Evolutionary conservation across 2,797 vertebrate species (phyloP).

Genomic region (Cuculus canorus): DNA sequence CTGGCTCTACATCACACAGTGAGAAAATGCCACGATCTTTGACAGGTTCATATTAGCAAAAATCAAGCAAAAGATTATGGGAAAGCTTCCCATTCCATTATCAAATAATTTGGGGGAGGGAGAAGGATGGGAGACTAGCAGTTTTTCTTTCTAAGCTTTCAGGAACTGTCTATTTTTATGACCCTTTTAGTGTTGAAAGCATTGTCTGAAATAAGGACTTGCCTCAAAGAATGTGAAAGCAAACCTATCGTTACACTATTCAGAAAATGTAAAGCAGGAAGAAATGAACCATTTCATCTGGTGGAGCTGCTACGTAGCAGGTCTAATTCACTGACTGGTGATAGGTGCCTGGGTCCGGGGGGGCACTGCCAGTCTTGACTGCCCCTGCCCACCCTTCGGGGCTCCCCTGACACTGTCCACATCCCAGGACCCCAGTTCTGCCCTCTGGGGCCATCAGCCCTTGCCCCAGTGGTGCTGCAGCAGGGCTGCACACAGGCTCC

Average conservation of each 20-base stretch:
- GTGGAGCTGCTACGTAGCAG: not conserved
- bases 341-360: not conserved
- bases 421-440: not conserved
- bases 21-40: conserved; percentile 50
- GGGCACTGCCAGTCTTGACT: not conserved
- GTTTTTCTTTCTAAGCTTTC: conserved; percentile 59
- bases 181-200: conserved; percentile 62
- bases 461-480: not conserved
- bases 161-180: conserved; percentile 62
- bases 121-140: conserved; percentile 36
- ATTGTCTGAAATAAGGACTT: conserved; percentile 63
- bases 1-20: conserved; percentile 55
- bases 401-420: not conserved
- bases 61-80: conserved; percentile 60
- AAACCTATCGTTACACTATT: conserved; percentile 39
- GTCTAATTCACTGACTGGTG: not conserved
- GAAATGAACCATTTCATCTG: not conserved
- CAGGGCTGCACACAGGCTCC: no score
- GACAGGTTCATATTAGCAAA: conserved; percentile 67
- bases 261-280: conserved; percentile 49
- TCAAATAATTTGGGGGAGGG: conserved; percentile 64
- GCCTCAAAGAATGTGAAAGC: conserved; percentile 51
- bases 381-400: not conserved
- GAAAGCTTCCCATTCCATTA: conserved; percentile 64
- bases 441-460: accelerated